A percentile compares a stretch with the other conserved stretches of the same genome.
These are phyloP conservation scores for Fabriciana adippe DNA, from an alignment of 2,888 invertebrate genomes.

Conservation along the genomic window DNA sequence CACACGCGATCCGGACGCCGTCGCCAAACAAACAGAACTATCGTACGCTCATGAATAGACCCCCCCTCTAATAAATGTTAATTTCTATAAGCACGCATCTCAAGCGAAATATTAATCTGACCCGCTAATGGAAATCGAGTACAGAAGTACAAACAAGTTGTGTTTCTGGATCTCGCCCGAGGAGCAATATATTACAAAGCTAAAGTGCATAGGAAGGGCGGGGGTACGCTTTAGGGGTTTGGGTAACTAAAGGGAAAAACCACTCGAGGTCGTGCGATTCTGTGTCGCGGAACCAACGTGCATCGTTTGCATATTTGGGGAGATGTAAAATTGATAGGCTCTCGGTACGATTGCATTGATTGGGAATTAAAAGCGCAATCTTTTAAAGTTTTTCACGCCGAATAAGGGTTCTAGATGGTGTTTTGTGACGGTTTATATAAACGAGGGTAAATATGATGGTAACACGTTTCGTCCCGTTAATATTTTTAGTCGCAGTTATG, in stretches of 20 bases:
- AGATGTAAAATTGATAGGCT: slow-evolving; percentile 30
- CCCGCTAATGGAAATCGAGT: slow-evolving; percentile 80
- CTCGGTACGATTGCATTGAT: slow-evolving; percentile 18
- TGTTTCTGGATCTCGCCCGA: slow-evolving; percentile 50
- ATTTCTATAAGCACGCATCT: slow-evolving; percentile 78
- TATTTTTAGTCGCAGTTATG: neutral
- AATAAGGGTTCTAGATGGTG: neutral
- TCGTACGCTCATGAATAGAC: slow-evolving; percentile 80
- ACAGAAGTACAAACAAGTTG: slow-evolving; percentile 75
- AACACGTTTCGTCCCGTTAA: neutral
- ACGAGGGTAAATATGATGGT: too few species aligned
- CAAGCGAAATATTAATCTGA: slow-evolving; percentile 81
- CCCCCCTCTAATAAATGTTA: slow-evolving; percentile 80
- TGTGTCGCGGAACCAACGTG: slow-evolving; percentile 37
- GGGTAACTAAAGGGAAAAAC: slow-evolving; percentile 66
- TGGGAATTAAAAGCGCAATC: slow-evolving; percentile 25
- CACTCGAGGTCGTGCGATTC: slow-evolving; percentile 50
- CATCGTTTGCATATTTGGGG: slow-evolving; percentile 46
- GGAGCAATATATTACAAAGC: slow-evolving; percentile 74
- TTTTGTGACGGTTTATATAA: neutral
- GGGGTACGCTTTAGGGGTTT: slow-evolving; percentile 31
- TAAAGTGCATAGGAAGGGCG: slow-evolving; percentile 38
- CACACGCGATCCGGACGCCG: slow-evolving; percentile 77
- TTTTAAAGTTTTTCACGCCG: slow-evolving; percentile 2
- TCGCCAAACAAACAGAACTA: slow-evolving; percentile 78